Base-by-base conservation (phyloP, 2,113 vertebrate genomes). In the Pygathrix nemaeus region DNA sequence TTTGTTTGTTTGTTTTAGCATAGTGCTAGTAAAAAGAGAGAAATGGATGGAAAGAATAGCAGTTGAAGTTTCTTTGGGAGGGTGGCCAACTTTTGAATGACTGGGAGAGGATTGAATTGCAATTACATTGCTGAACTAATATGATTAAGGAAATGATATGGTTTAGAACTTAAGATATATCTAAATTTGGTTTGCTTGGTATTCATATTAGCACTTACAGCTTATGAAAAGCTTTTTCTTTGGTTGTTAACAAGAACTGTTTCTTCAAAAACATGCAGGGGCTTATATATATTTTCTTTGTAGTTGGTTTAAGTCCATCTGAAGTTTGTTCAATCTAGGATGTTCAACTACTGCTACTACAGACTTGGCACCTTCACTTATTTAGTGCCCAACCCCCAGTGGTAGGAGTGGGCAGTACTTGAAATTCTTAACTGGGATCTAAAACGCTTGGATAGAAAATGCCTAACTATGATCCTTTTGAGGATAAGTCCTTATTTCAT, bases 261-360 rank as follows among this genome's bases (percentile, higher is more conserved):
- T 81, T 27, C n/a, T n/a, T 92, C 93, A 87, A 88, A 94, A 97
- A 75, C 45, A 23, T 96, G 9, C 61, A n/a, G 61, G 25, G 52
- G 23, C 4, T 40, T 81, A 68, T 25, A 16, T 21, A 17, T 21
- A 17, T 57, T 80, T 94, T 48, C 61, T 48, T 2, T 48, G 23
- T 80, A n/a, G 38, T 59, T 87, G 38, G 32, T 75, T 79, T 75
- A 73, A 52, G 59, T 38, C 23, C 55, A 64, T 81, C 43, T 93
- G 48, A 73, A 78, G 16, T 93, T 75, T 84, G 35, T 94, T 91
- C 32, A 61, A 4, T 88, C 16, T 25, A 55, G 16, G 91, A 57
- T 57, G 27, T 70, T 89, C 13, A 80, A 7, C 23, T 40, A 2
- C 61, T 88, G 38, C 12, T 45, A 10, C 11, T 88, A 43, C 50